phyloP scores from a whole-genome alignment of 2,888 invertebrate species.

The Seira musarum region DNA sequence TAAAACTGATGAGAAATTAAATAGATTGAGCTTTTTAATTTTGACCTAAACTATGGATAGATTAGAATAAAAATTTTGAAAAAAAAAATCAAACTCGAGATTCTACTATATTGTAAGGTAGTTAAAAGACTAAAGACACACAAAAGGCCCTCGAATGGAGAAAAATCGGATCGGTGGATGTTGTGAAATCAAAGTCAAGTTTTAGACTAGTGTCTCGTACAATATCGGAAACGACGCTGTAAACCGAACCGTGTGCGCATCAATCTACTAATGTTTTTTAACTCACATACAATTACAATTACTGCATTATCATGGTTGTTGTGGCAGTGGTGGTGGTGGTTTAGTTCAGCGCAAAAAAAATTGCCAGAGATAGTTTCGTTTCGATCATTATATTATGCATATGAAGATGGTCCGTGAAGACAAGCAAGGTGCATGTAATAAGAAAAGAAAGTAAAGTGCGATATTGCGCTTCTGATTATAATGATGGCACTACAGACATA shows the following conservation, averaged over 20 bases:
- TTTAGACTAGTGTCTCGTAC: constrained; percentile 62
- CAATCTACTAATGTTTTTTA: background rate
- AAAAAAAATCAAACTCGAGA: constrained; percentile 7
- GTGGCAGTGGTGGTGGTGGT: constrained; percentile 29
- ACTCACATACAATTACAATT: background rate
- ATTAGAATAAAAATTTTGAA: constrained; percentile 12
- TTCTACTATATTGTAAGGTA: constrained; percentile 7
- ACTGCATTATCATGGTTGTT: background rate
- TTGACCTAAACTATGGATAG: too few species aligned
- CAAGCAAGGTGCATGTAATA: background rate
- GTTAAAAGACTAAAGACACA: constrained; percentile 37
- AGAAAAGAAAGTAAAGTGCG: too few species aligned
- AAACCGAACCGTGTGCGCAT: constrained; percentile 26
- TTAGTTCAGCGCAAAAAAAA: constrained; percentile 7
- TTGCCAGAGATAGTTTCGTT: background rate
- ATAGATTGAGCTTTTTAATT: too few species aligned
- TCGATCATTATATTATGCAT: constrained; percentile 18
- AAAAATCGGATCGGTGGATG: constrained; percentile 36
- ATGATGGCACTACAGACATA: background rate
- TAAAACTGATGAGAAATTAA: too few species aligned
- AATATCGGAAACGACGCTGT: constrained; percentile 45
- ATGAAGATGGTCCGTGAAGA: background rate
- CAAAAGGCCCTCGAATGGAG: constrained; percentile 61
- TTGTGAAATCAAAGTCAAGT: constrained; percentile 64
- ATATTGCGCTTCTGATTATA: too few species aligned